These are phyloP conservation scores for Micromussa lordhowensis DNA, from an alignment of 92 coral and sea anemone genomes.

Conservation along the genomic window DNA sequence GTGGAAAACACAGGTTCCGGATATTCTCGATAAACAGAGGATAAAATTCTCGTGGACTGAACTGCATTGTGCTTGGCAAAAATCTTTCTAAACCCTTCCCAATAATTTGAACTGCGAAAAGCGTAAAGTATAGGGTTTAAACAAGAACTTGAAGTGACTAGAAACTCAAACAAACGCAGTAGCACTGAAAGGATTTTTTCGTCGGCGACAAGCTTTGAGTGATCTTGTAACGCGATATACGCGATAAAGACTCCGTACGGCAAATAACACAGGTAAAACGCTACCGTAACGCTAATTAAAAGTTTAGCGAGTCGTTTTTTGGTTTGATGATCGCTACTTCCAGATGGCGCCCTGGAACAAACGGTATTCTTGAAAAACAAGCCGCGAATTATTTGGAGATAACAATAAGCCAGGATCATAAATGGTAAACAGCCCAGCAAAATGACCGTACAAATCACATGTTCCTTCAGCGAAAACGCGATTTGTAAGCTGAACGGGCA, in stretches of 20 bases:
- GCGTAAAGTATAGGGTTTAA: slow-evolving; percentile 80
- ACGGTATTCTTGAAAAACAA: slow-evolving; percentile 72
- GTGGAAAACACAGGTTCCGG: slow-evolving; percentile 7
- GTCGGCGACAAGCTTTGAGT: slow-evolving; percentile 17
- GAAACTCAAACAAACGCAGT: slow-evolving; percentile 65
- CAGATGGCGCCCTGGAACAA: slow-evolving; percentile 43
- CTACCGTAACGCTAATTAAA: slow-evolving; percentile 62
- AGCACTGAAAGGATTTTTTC: slow-evolving; percentile 42
- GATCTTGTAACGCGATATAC: slow-evolving; percentile 54
- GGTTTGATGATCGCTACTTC: slow-evolving; percentile 32
- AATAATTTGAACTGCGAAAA: slow-evolving; percentile 81
- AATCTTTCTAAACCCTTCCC: slow-evolving; percentile 67
- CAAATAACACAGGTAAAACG: slow-evolving; percentile 69
- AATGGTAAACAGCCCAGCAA: slow-evolving; percentile 73
- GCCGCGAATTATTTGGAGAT: slow-evolving; percentile 72
- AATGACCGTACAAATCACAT: slow-evolving; percentile 70
- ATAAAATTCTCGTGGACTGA: neutral
- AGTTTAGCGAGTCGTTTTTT: slow-evolving; percentile 73
- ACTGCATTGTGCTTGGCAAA: slow-evolving; percentile 18
- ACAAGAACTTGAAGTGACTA: slow-evolving; percentile 69
- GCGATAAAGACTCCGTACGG: slow-evolving; percentile 69
- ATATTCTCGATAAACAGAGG: neutral
- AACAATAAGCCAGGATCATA: slow-evolving; percentile 67
- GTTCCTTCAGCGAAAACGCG: slow-evolving; percentile 44
- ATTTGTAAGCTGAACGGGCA: slow-evolving; percentile 74